A percentile compares a stretch with the other conserved stretches of the same genome.
These are phyloP conservation scores for Myotis vivesi DNA, from an alignment of 2,797 vertebrate genomes.

Conservation along the genomic window DNA sequence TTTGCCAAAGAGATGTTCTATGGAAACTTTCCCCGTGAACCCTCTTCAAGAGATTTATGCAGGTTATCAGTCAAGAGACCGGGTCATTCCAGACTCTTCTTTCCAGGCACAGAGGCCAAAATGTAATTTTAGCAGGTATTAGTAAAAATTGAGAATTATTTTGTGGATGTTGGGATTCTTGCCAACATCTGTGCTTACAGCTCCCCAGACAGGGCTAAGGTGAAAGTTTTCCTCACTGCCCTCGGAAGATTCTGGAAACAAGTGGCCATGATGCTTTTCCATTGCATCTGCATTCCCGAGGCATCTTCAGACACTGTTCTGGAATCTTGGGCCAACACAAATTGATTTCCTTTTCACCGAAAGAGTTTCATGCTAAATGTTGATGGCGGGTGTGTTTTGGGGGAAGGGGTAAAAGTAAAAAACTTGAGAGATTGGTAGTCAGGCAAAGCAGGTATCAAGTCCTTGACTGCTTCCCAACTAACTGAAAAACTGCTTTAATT, in stretches of 20 bases:
- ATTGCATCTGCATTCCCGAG: conserved; percentile 2
- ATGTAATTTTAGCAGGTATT: conserved; percentile 78
- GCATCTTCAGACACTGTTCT: conserved; percentile 6
- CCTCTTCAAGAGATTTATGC: conserved; percentile 68
- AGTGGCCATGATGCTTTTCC: conserved; percentile 33
- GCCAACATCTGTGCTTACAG: conserved; percentile 72
- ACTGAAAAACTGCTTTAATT: conserved; percentile 1
- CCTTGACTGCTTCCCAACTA: not conserved
- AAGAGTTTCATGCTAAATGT: conserved; percentile 32
- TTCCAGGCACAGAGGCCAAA: conserved; percentile 65
- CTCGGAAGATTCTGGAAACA: conserved; percentile 3
- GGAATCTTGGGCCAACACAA: not conserved
- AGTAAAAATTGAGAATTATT: conserved; percentile 72
- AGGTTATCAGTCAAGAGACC: conserved; percentile 75
- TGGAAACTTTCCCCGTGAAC: conserved; percentile 61
- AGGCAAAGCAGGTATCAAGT: conserved; percentile 35
- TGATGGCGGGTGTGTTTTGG: conserved; percentile 59
- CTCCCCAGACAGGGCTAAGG: conserved; percentile 56
- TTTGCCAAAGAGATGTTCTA: not conserved
- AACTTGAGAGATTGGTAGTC: not conserved
- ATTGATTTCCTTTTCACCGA: conserved; percentile 23
- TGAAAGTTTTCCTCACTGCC: conserved; percentile 59
- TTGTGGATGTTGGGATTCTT: conserved; percentile 63
- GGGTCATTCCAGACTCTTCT: conserved; percentile 72
- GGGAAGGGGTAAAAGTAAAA: not conserved